Evolutionary conservation across 2,888 invertebrate species (phyloP).

Genomic region (Sepiola atlantica): DNA sequence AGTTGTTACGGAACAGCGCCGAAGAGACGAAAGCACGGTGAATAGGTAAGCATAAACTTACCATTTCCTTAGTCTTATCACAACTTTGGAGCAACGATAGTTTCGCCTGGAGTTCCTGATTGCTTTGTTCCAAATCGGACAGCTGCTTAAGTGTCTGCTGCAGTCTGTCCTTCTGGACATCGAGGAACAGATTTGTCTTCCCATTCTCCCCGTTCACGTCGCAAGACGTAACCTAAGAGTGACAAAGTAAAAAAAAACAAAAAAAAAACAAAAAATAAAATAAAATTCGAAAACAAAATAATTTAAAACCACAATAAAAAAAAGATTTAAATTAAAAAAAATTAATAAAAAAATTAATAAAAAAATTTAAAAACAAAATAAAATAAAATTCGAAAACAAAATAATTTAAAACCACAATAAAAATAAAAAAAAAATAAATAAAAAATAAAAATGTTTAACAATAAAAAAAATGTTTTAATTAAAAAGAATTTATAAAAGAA

Average conservation of each 20-base stretch:
- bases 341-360: no score
- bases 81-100: constrained; percentile 2
- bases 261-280: neutral
- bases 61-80: constrained; percentile 18
- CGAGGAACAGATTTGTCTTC: constrained; percentile 15
- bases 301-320: no score
- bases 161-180: constrained; percentile 41
- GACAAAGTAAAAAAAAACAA: neutral
- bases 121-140: constrained; percentile 36
- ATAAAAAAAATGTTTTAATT: no score
- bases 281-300: neutral
- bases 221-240: constrained; percentile 13
- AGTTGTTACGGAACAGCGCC: no score
- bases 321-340: neutral
- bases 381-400: no score
- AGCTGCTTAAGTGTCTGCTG: constrained; percentile 34
- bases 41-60: constrained; percentile 33
- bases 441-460: no score
- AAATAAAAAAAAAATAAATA: no score
- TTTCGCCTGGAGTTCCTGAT: constrained; percentile 34
- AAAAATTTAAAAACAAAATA: no score
- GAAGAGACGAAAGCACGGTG: neutral
- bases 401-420: no score
- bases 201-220: constrained; percentile 23
- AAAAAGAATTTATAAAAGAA: no score